Percentiles rank a stretch among this genome's conserved stretches.
These are phyloP conservation scores for Himalopsyche japonica DNA, from an alignment of 2,888 invertebrate genomes.

Conservation along the genomic window DNA sequence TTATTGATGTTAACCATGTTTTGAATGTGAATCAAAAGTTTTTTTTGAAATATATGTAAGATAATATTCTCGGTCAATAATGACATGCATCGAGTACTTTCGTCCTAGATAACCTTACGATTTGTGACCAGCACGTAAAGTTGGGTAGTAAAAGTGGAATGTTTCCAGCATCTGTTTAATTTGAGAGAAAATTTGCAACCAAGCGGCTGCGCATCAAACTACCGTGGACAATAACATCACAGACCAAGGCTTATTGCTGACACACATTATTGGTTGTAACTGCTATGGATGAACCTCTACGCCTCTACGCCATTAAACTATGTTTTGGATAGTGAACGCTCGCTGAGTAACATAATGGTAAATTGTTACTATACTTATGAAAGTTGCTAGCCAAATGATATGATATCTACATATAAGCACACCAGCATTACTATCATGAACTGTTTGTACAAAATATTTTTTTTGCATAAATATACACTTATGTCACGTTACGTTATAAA, in stretches of 20 bases:
- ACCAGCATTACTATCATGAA: no score
- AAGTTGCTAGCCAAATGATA: background rate
- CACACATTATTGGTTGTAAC: background rate
- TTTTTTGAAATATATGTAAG: no score
- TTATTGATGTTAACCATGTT: no score
- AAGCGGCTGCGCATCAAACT: background rate
- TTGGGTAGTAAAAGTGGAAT: slow-evolving; percentile 1
- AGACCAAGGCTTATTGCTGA: background rate
- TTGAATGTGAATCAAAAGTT: no score
- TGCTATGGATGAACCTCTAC: background rate
- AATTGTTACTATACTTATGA: background rate
- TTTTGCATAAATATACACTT: no score
- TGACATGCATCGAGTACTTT: no score
- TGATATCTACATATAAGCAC: background rate
- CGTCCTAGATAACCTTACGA: background rate
- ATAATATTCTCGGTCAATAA: no score
- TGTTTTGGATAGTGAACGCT: background rate
- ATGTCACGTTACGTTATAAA: no score
- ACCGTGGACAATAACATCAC: background rate
- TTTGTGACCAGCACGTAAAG: background rate
- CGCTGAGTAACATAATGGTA: background rate
- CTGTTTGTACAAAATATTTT: no score
- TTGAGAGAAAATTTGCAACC: background rate
- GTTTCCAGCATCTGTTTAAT: background rate
- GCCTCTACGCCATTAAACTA: background rate